Conservation (phyloP, 2,888 invertebrate genomes). For the Dromius quadrimaculatus region DNA sequence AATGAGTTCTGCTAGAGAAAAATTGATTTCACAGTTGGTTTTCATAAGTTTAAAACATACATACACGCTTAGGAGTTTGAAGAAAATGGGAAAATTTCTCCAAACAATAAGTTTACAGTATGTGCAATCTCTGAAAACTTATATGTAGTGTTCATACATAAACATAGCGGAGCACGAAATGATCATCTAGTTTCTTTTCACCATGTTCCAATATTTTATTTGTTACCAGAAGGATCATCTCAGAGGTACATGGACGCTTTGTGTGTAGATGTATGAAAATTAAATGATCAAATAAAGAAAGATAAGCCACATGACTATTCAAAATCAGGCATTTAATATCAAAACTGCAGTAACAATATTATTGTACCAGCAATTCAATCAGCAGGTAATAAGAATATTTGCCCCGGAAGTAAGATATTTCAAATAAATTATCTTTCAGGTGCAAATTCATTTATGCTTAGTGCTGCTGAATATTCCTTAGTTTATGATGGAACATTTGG, state of each 20-base stretch:
- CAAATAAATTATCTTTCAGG: no score
- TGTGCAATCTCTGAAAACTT: neutral
- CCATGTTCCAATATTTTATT: neutral
- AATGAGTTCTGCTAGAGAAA: neutral
- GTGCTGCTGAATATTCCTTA: neutral
- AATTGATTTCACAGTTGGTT: slow-evolving; percentile 19
- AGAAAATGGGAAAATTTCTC: neutral
- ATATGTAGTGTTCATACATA: neutral
- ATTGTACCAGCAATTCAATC: no score
- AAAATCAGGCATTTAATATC: no score
- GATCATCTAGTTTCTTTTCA: neutral
- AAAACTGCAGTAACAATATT: neutral
- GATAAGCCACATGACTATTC: no score
- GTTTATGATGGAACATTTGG: neutral
- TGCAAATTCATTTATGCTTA: no score
- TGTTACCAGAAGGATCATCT: no score
- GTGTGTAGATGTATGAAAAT: no score
- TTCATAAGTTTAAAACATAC: neutral
- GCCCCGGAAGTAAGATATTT: no score
- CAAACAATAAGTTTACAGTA: neutral
- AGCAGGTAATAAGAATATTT: no score
- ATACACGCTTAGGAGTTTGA: neutral
- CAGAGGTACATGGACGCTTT: no score
- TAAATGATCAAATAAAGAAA: no score
- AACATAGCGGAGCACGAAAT: neutral